phyloP scores from a whole-genome alignment of 2,888 invertebrate genomes.

The Bembecia ichneumoniformis region DNA sequence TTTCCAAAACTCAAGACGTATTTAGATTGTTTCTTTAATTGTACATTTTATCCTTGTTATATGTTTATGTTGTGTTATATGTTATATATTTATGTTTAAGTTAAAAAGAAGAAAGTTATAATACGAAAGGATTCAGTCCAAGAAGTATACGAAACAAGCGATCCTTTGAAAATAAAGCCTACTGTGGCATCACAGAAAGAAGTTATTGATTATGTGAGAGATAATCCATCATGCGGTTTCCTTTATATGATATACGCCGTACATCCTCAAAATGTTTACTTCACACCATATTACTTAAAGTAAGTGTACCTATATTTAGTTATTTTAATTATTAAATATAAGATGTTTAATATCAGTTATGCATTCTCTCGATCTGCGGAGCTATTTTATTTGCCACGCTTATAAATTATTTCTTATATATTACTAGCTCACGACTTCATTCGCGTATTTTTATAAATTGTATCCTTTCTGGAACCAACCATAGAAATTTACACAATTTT shows the following conservation, averaged over 20 bases:
- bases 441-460: too few relatives aligned
- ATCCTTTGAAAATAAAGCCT: constrained; percentile 56
- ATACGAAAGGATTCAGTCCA: background rate
- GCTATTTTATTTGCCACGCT: too few relatives aligned
- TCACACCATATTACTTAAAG: constrained; percentile 83
- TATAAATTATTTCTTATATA: too few relatives aligned
- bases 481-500: too few relatives aligned
- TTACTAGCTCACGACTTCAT: too few relatives aligned
- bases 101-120: background rate
- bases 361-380: too few relatives aligned
- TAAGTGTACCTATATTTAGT: constrained; percentile 41
- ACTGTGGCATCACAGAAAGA: constrained; percentile 53
- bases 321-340: background rate
- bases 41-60: too few relatives aligned
- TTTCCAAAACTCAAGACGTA: too few relatives aligned
- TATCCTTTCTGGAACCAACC: too few relatives aligned
- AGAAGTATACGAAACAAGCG: constrained; percentile 17
- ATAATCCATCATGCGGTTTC: constrained; percentile 75
- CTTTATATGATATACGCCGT: constrained; percentile 84
- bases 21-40: too few relatives aligned
- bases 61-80: background rate
- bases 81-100: background rate
- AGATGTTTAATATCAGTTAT: too few relatives aligned
- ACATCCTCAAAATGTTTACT: constrained; percentile 79
- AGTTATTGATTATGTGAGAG: constrained; percentile 64